Conservation (phyloP, 2,888 invertebrate genomes). For the Euplagia quadripunctaria region DNA sequence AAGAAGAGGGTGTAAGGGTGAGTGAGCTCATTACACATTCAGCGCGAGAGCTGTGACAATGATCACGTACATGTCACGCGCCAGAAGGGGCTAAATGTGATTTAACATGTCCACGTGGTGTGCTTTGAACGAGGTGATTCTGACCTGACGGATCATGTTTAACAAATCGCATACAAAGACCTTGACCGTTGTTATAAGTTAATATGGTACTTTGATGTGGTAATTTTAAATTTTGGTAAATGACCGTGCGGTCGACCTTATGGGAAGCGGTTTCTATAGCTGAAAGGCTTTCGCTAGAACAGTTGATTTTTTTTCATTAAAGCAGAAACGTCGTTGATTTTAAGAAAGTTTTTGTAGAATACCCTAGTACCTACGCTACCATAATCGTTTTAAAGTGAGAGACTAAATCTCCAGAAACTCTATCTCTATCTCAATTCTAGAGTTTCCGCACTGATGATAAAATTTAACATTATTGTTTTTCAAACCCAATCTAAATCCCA, state of each 20-base stretch:
- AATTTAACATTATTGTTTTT: no score
- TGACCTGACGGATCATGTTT: slow-evolving; percentile 6
- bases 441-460: no score
- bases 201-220: neutral
- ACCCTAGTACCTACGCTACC: neutral
- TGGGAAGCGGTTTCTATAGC: no score
- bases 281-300: no score
- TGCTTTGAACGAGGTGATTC: slow-evolving; percentile 6
- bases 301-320: neutral
- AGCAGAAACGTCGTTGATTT: neutral
- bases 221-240: neutral
- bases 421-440: no score
- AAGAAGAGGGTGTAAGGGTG: neutral
- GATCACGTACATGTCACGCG: slow-evolving; percentile 22
- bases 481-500: no score
- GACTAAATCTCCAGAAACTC: no score
- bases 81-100: slow-evolving; percentile 2
- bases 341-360: neutral
- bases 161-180: neutral
- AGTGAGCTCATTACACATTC: slow-evolving; percentile 12
- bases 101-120: slow-evolving; percentile 7
- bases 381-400: neutral
- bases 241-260: no score
- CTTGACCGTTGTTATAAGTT: neutral
- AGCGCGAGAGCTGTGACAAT: slow-evolving; percentile 20